Evolutionary conservation across 1,140 invertebrate species (phyloP).

Genomic region (Lasioglossum albipes): DNA sequence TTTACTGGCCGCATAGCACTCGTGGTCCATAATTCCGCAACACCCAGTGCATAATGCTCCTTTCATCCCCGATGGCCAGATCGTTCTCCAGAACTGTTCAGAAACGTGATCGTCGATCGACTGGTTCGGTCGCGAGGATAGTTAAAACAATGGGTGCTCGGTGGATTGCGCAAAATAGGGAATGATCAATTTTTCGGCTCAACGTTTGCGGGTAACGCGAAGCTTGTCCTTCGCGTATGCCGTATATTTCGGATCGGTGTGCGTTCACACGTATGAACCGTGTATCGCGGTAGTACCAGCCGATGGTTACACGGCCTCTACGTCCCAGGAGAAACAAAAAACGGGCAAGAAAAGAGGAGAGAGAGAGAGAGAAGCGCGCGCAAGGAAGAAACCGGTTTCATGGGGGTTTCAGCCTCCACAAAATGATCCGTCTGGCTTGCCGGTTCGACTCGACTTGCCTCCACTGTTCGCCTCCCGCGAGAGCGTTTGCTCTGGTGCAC

Average conservation of each 20-base stretch:
- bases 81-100: neutral
- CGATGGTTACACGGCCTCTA: constrained; percentile 56
- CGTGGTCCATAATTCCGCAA: neutral
- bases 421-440: constrained; percentile 50
- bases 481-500: constrained; percentile 56
- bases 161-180: neutral
- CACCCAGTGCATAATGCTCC: neutral
- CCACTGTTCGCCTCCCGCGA: constrained; percentile 42
- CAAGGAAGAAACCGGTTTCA: constrained; percentile 58
- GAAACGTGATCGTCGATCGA: neutral
- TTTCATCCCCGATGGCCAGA: neutral
- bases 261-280: constrained; percentile 26
- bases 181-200: neutral
- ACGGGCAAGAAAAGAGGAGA: constrained; percentile 34
- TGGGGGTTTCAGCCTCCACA: constrained; percentile 48
- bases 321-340: neutral
- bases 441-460: constrained; percentile 35
- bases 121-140: no score
- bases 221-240: constrained; percentile 29
- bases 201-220: constrained; percentile 2
- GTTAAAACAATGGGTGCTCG: neutral
- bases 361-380: constrained; percentile 39
- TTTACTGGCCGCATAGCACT: neutral
- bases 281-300: constrained; percentile 43
- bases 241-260: constrained; percentile 24